phyloP scores from a whole-genome alignment of 1,140 invertebrate species.

The Microplitis mediator region DNA sequence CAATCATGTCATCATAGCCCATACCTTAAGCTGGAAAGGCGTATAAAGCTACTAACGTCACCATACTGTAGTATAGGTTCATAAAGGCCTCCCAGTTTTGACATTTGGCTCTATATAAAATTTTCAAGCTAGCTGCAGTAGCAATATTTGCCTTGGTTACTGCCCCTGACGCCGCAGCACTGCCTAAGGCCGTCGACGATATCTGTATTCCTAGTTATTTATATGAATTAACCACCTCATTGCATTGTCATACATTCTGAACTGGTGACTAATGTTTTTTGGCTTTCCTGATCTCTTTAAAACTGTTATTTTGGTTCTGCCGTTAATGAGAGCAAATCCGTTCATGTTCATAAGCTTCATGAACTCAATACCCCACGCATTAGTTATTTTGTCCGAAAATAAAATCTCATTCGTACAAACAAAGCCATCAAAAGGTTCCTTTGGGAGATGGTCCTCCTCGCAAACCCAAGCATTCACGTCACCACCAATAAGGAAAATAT shows the following conservation, averaged over 20 bases:
- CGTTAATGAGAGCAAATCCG: no score
- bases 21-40: slow-evolving; percentile 22
- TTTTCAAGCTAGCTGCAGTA: neutral
- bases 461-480: no score
- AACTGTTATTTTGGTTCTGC: neutral
- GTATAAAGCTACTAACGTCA: slow-evolving; percentile 14
- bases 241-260: neutral
- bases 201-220: slow-evolving; percentile 23
- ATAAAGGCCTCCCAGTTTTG: slow-evolving; percentile 22
- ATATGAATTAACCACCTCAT: slow-evolving; percentile 12
- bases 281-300: slow-evolving; percentile 21
- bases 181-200: slow-evolving; percentile 2
- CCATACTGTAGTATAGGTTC: slow-evolving; percentile 21
- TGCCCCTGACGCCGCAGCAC: neutral
- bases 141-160: slow-evolving; percentile 25
- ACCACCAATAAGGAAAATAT: no score
- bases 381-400: no score
- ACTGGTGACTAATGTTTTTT: neutral
- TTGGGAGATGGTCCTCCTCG: no score
- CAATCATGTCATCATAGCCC: slow-evolving; percentile 6
- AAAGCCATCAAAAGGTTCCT: no score
- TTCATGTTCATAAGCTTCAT: no score
- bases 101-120: neutral
- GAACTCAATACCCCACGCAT: no score
- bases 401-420: no score